Evolutionary conservation across 2,113 vertebrate genomes (phyloP).

Genomic region (Siniperca knerii): DNA sequence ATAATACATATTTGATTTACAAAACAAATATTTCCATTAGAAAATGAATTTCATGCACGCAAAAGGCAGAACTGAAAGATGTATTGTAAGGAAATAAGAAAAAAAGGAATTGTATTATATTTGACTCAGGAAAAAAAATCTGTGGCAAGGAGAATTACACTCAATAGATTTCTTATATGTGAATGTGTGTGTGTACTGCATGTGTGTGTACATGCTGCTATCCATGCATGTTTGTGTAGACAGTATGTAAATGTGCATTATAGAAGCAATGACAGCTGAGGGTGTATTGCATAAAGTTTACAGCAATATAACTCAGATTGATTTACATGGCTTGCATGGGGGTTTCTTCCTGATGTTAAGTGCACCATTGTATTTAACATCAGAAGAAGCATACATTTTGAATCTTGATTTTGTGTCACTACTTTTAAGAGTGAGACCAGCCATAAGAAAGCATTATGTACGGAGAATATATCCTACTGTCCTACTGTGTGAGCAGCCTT

Average conservation of each 20-base stretch:
- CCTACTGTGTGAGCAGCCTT: constrained; percentile 35
- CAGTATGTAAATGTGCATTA: constrained; percentile 85
- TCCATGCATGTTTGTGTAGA: constrained; percentile 71
- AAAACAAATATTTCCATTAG: constrained; percentile 99
- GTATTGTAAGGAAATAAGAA: constrained; percentile 99
- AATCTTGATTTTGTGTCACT: constrained; percentile 77
- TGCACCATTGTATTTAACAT: constrained; percentile 75
- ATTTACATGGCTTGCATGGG: constrained; percentile 81
- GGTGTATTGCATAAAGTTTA: constrained; percentile 86
- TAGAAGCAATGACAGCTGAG: constrained; percentile 80
- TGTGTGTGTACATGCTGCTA: constrained; percentile 65
- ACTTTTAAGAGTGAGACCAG: constrained; percentile 63
- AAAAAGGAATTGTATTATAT: constrained; percentile 99
- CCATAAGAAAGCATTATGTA: constrained; percentile 24
- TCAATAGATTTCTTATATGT: constrained; percentile 90
- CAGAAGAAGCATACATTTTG: constrained; percentile 66
- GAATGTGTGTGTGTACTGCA: constrained; percentile 46
- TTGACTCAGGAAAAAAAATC: constrained; percentile 92
- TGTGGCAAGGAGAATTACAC: constrained; percentile 94
- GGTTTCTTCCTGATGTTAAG: constrained; percentile 75
- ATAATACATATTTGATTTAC: constrained; percentile 99
- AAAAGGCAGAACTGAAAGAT: constrained; percentile 99
- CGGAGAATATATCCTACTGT: constrained; percentile 21
- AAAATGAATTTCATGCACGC: constrained; percentile 99
- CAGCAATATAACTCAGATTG: constrained; percentile 86